phyloP scores from a whole-genome alignment of 2,888 invertebrate genomes.

The Cecidostiba fungosa region DNA sequence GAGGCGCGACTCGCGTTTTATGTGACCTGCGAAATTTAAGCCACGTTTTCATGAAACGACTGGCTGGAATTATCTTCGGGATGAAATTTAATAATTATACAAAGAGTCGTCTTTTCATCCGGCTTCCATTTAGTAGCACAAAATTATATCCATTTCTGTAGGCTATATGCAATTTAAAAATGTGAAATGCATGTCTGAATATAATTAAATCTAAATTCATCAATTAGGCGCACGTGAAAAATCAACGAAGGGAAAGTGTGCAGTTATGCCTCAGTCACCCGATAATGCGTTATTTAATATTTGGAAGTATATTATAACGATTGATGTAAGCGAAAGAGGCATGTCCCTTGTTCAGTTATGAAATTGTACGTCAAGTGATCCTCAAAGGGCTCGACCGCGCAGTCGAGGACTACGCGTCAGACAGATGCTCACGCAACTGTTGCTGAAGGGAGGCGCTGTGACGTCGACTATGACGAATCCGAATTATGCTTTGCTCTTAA shows the following conservation, averaged over 20 bases:
- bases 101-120: too few relatives aligned
- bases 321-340: not conserved
- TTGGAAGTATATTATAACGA: not conserved
- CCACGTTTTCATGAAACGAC: slow-evolving; percentile 16
- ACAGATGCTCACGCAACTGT: not conserved
- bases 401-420: not conserved
- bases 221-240: too few relatives aligned
- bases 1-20: not conserved
- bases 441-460: too few relatives aligned
- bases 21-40: not conserved
- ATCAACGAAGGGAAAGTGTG: too few relatives aligned
- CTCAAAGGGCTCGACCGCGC: not conserved
- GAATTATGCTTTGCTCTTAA: not conserved
- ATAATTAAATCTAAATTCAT: too few relatives aligned
- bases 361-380: not conserved
- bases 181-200: too few relatives aligned
- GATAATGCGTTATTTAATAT: not conserved
- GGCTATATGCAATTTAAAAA: too few relatives aligned
- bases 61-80: not conserved
- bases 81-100: too few relatives aligned
- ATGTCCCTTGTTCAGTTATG: not conserved
- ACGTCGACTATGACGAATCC: not conserved
- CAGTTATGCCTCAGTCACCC: too few relatives aligned
- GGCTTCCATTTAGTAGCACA: too few relatives aligned
- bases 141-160: too few relatives aligned